phyloP scores from a whole-genome alignment of 2,888 invertebrate genomes.

The Oscheius sp. region DNA sequence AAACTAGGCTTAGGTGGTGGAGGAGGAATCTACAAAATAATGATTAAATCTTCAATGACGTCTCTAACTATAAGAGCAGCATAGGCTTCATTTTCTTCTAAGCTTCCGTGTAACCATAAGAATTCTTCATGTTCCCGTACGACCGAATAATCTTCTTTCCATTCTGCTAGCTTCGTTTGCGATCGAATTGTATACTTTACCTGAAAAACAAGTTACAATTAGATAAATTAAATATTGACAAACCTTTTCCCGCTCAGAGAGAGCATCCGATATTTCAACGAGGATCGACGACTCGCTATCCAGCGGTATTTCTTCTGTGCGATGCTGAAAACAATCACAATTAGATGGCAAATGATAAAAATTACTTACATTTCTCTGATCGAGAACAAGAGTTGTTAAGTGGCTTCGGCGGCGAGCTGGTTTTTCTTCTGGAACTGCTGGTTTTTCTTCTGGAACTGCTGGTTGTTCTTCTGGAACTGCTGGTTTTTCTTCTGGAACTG shows the following conservation, averaged over 20 bases:
- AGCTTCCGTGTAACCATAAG: slow-evolving; percentile 96
- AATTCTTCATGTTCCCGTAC: slow-evolving; percentile 96
- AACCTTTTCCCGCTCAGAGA: slow-evolving; percentile 95
- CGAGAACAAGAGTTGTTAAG: neutral
- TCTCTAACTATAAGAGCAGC: slow-evolving; percentile 94
- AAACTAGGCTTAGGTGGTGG: slow-evolving; percentile 88
- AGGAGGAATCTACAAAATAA: slow-evolving; percentile 77
- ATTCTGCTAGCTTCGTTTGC: slow-evolving; percentile 81
- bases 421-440: no score
- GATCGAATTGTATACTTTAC: slow-evolving; percentile 99
- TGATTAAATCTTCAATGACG: neutral
- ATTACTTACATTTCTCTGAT: neutral
- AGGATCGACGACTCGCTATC: slow-evolving; percentile 56
- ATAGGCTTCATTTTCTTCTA: slow-evolving; percentile 94
- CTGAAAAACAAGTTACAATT: slow-evolving; percentile 43
- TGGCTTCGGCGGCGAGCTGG: no score
- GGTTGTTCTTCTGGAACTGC: no score
- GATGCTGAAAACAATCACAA: slow-evolving; percentile 58
- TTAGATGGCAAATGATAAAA: no score
- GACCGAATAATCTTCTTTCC: slow-evolving; percentile 92
- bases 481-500: neutral
- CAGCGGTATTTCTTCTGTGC: slow-evolving; percentile 66
- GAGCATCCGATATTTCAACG: slow-evolving; percentile 97
- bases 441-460: neutral
- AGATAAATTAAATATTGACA: neutral